Evolutionary conservation across 2,888 invertebrate genomes (phyloP).

Genomic region (Coleophora deauratella): DNA sequence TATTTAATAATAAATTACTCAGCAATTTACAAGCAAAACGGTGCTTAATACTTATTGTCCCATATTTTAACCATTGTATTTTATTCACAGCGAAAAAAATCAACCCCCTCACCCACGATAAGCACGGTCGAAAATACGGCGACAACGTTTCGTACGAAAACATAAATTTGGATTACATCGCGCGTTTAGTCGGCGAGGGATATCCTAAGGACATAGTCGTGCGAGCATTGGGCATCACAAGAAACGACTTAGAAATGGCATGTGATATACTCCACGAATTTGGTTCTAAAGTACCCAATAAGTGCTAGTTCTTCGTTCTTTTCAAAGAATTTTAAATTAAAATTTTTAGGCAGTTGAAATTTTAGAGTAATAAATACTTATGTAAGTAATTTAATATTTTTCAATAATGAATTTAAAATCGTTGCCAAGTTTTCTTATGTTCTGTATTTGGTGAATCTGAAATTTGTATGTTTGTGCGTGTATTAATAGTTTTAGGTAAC

Average conservation of each 20-base stretch:
- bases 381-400: too few relatives aligned
- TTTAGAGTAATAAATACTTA: too few relatives aligned
- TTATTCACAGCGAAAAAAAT: slow-evolving; percentile 57
- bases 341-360: too few relatives aligned
- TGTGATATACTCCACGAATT: slow-evolving; percentile 95
- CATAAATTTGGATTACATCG: slow-evolving; percentile 92
- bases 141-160: slow-evolving; percentile 86
- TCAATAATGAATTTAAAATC: neutral
- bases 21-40: too few relatives aligned
- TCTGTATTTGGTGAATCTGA: too few relatives aligned
- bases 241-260: slow-evolving; percentile 96
- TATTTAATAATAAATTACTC: too few relatives aligned
- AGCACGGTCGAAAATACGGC: slow-evolving; percentile 60
- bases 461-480: too few relatives aligned
- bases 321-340: too few relatives aligned
- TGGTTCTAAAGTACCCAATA: slow-evolving; percentile 72
- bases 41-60: too few relatives aligned
- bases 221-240: slow-evolving; percentile 91
- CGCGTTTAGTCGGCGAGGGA: slow-evolving; percentile 90
- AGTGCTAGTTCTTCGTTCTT: slow-evolving; percentile 37
- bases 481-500: too few relatives aligned
- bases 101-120: slow-evolving; percentile 67
- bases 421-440: neutral
- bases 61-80: too few relatives aligned
- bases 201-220: slow-evolving; percentile 94